Percentiles rank a stretch among this genome's conserved stretches.
phyloP scores from a whole-genome alignment of 1,140 invertebrate genomes.

The Nomia melanderi region DNA sequence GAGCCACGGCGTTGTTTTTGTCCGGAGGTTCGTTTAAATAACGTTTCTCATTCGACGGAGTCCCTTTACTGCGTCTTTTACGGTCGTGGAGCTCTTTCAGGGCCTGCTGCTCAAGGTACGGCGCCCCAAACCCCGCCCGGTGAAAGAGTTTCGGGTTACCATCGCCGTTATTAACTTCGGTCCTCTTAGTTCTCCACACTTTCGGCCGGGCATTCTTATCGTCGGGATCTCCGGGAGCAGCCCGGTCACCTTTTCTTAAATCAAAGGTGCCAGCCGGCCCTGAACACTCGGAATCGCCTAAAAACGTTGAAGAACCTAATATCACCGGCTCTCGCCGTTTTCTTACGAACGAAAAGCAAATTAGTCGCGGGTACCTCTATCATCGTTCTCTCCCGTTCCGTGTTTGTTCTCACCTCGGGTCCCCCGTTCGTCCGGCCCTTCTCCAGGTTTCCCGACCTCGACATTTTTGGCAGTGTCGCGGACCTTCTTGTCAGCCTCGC shows the following conservation, averaged over 20 bases:
- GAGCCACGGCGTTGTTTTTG: neutral
- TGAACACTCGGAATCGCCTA: neutral
- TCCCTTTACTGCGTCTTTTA: slow-evolving; percentile 46
- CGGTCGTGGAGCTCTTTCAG: slow-evolving; percentile 34
- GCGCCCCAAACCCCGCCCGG: slow-evolving; percentile 18
- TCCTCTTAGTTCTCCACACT: slow-evolving; percentile 39
- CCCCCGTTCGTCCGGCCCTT: neutral
- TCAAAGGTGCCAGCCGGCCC: neutral
- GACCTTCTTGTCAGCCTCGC: neutral
- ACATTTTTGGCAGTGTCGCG: neutral
- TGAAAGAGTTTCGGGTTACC: slow-evolving; percentile 31
- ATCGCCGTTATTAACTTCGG: slow-evolving; percentile 24
- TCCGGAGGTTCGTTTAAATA: neutral
- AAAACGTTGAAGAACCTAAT: neutral
- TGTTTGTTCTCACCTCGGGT: neutral
- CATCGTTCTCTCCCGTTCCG: neutral
- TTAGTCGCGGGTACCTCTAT: too few species aligned
- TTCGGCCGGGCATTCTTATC: slow-evolving; percentile 16
- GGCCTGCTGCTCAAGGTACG: slow-evolving; percentile 24
- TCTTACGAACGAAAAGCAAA: neutral
- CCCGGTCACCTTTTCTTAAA: neutral
- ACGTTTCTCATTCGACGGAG: slow-evolving; percentile 15
- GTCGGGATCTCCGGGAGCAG: neutral
- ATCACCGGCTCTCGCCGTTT: neutral
- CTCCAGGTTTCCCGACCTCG: neutral